phyloP scores from a whole-genome alignment of 2,113 vertebrate genomes.

The Salminus brasiliensis region DNA sequence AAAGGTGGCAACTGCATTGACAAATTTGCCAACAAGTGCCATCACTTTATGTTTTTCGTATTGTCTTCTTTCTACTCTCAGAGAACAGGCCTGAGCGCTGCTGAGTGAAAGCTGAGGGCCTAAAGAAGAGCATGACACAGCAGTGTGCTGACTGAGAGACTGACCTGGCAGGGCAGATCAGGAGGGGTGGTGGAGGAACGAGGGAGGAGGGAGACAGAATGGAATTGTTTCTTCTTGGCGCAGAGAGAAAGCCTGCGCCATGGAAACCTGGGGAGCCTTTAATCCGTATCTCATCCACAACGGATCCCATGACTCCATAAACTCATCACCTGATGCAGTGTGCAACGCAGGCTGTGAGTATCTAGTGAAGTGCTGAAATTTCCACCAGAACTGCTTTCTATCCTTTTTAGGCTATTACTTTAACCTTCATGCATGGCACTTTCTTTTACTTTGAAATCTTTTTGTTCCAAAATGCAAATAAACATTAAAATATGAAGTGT shows the following conservation, averaged over 20 bases:
- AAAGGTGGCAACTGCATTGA: background rate
- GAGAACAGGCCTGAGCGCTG: background rate
- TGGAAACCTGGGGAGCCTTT: conserved; percentile 27
- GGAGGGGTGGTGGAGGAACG: background rate
- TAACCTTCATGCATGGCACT: no score
- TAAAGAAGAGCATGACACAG: conserved; percentile 1
- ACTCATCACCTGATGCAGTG: conserved; percentile 32
- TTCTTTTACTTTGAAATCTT: no score
- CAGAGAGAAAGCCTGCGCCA: background rate
- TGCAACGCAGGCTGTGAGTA: background rate
- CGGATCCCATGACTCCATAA: conserved; percentile 19
- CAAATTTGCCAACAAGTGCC: background rate
- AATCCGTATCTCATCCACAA: conserved; percentile 34
- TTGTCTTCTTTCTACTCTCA: background rate
- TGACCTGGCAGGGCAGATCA: background rate
- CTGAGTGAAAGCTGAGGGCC: background rate
- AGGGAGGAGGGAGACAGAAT: background rate
- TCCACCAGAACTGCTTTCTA: background rate
- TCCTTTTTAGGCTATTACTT: no score
- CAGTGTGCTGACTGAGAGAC: conserved; percentile 7
- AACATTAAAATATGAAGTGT: no score
- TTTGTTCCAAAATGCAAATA: no score
- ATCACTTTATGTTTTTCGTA: background rate
- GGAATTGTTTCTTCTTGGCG: conserved; percentile 1
- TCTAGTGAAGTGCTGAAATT: background rate